Base-by-base conservation (phyloP, 1,140 invertebrate genomes). In the Camponotus pennsylvanicus region DNA sequence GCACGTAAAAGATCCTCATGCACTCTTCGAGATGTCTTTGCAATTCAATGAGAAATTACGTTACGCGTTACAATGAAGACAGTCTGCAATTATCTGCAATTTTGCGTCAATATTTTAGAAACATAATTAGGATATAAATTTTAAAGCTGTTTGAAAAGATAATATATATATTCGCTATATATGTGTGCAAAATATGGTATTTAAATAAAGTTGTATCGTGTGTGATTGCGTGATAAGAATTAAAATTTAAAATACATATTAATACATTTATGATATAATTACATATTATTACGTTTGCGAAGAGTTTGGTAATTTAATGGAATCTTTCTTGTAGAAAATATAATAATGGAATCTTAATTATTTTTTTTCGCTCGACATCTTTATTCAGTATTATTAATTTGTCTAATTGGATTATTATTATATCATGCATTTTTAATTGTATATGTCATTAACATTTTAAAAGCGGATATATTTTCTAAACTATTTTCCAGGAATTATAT, bases 101-200 rank as follows among this genome's bases (percentile, higher is more conserved):
- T 80, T 80, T 11, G 78, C 66, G 66, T 52, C 64, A 55, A 80
- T 80, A 64, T 80, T 57, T 52, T 52, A 52, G 15, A 80, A 15
- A 70, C 34, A 63, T 84, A 84, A 75, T 84, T 84, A 75, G 57
- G 80, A 76, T 76, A 64, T 76, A 84, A 73, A 84, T 84, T 63
- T 63, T 76, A 63, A 84, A 84, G 45, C 63, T 76, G 37, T 76
- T 49, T 76, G 34, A 66, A 49, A 84, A 63, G 80, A 75, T 73
- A 64, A 63, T 64, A 27, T 27, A 27, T 27, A 27, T 27, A 37
- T 55, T 73, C 34, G n/a, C 37, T 34, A 49, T 21, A 34, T 75
- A 61, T 49, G 61, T 18, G 69, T 34, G 59, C 52, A 69, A 59
- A 61, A 73, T 73, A 8, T 70, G 67, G 18, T 37, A 18, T 64